Base-by-base conservation (phyloP, 2,797 vertebrate genomes). In the Kryptolebias ocellatus region DNA sequence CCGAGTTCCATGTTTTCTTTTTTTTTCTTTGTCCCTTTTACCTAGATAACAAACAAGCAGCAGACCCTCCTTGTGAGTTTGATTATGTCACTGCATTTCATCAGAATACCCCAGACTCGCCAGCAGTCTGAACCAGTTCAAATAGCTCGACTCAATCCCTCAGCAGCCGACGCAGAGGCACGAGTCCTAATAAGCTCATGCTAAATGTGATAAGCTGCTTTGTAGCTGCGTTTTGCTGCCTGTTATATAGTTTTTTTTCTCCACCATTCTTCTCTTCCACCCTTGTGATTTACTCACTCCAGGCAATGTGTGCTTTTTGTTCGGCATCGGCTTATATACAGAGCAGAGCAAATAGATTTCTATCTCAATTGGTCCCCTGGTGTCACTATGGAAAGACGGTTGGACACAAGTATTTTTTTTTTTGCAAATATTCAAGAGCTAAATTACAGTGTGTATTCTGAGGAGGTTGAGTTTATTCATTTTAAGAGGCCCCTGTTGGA, bases 301-400 rank as follows among this genome's bases (percentile, higher is more conserved):
- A 83, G 91, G 91, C 91, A 58, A 84, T 90, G 85, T 87, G 76
- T 80, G 87, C 87, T 89, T 86, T 89, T 83, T 90, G 71, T 76
- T 89, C 77, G 66, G 59, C 70, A 14, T 63, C 75, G 86, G 76
- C 81, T 72, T 49, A 60, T 31, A 66, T 82, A 79, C 78, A 74
- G 79, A 86, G 84, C 83, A 64, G 84, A 81, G 89, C 90, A 92
- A 94, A 94, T 85, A 91, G 81, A 91, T 90, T 92, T 94, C 79
- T 86, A 77, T 90, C 90, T 91, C 90, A 94, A 90, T 93, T 94
- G 93, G 92, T 94, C 93, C 92, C 92, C 86, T 14, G 90, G 92
- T 92, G 92, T 93, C 90, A 87, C 84, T 85, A 66, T 90, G 90
- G 86, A 92, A 92, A 91, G 90, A 92, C 90, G 89, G 86, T 93